A percentile compares a stretch with the other conserved stretches of the same genome.
phyloP scores from a whole-genome alignment of 2,888 invertebrate species.

The Agonopterix alstromeriana region DNA sequence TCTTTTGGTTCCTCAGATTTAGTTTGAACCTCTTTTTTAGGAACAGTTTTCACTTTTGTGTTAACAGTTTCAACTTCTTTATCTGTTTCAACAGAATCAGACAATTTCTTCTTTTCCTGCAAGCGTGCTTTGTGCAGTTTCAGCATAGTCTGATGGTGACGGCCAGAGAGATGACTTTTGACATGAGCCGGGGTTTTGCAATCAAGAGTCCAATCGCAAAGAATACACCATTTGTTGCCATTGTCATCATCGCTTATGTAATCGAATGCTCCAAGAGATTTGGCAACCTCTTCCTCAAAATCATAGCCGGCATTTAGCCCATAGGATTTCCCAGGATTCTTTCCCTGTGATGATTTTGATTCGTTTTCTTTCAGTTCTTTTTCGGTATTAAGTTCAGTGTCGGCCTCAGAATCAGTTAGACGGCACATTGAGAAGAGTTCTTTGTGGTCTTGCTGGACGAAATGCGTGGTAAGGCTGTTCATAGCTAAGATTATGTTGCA shows the following conservation, averaged over 20 bases:
- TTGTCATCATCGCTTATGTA: slow-evolving; percentile 16
- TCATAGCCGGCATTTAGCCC: neutral
- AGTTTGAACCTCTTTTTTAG: too few relatives aligned
- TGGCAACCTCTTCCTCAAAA: slow-evolving; percentile 15
- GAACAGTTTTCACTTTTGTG: neutral
- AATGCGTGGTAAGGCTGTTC: neutral
- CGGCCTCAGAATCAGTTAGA: neutral
- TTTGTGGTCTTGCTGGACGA: neutral
- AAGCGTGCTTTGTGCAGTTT: slow-evolving; percentile 21
- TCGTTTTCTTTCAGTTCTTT: neutral
- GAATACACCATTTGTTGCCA: slow-evolving; percentile 18
- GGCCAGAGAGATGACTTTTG: slow-evolving; percentile 12
- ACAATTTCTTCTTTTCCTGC: neutral
- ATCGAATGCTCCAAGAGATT: slow-evolving; percentile 14
- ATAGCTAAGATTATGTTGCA: slow-evolving; percentile 15
- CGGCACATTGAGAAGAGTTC: neutral
- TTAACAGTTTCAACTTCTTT: neutral
- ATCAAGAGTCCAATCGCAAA: slow-evolving; percentile 23
- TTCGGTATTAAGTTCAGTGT: neutral
- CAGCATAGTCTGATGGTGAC: slow-evolving; percentile 23
- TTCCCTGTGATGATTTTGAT: neutral
- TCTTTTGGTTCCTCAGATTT: neutral
- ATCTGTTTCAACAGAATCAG: neutral
- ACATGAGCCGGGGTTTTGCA: neutral
- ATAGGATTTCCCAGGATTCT: neutral